A percentile compares a stretch with the other conserved stretches of the same genome.
These are phyloP conservation scores for Orius insidiosus DNA, from an alignment of 1,140 invertebrate genomes.

Conservation along the genomic window DNA sequence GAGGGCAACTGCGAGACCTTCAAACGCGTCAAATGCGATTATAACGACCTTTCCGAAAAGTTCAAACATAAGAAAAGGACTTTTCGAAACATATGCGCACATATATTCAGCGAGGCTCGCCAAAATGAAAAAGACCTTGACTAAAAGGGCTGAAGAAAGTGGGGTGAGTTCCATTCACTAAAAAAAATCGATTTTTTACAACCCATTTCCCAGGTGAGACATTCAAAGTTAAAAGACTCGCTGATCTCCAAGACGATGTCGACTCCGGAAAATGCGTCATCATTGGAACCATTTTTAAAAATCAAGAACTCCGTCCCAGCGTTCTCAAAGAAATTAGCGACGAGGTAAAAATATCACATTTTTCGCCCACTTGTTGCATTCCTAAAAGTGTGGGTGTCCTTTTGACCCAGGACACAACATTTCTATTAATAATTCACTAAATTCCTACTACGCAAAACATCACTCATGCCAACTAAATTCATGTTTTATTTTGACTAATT, in stretches of 20 bases:
- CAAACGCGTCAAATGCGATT: constrained; percentile 18
- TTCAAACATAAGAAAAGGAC: constrained; percentile 41
- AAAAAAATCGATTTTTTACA: neutral
- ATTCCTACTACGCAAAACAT: neutral
- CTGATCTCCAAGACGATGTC: constrained; percentile 46
- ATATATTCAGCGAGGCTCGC: constrained; percentile 62
- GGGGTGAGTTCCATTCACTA: constrained; percentile 30
- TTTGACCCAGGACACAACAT: neutral
- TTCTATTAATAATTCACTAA: neutral
- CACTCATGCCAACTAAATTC: no score
- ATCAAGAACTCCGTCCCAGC: constrained; percentile 80
- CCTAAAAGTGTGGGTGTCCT: neutral
- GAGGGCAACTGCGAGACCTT: neutral
- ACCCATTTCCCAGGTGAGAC: constrained; percentile 24
- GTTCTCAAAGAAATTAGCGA: constrained; percentile 82
- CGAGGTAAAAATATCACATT: constrained; percentile 32
- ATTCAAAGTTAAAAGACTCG: constrained; percentile 45
- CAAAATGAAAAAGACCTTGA: constrained; percentile 41
- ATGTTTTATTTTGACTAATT: no score
- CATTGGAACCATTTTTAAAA: constrained; percentile 82
- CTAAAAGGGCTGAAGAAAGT: constrained; percentile 38
- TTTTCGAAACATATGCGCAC: constrained; percentile 68
- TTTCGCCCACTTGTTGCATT: no score
- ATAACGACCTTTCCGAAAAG: constrained; percentile 31
- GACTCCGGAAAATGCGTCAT: constrained; percentile 48